Evolutionary conservation across 2,888 invertebrate genomes (phyloP), one percentile per base, ranked within the genome.

Genomic region (Diaperis boleti): DNA sequence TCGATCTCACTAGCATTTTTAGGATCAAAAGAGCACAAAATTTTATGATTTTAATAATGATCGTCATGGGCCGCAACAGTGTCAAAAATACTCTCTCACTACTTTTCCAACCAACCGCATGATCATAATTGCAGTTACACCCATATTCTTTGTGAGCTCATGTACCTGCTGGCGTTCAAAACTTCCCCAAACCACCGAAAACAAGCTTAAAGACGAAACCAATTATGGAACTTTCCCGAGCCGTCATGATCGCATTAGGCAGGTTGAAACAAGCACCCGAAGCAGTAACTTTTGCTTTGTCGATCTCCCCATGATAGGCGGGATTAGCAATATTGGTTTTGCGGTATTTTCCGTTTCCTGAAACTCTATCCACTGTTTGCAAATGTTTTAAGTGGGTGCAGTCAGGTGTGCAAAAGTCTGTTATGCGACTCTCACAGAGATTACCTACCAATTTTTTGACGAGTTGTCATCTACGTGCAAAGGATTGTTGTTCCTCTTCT

Each of bases 321-420:
- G 60, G 61, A 61, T 61, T 61, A 54, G 33, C 60, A 42, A 35
- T 60, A 59, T 59, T 59, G 59, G 61, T 54, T 61, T 55, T 61
- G 26, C 42, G 29, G 54, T 15, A 41, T 49, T 57, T 57, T 39
- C 31, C 35, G 57, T 20, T 57, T 45, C 45, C 45, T 45, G 57
- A 45, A 57, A 57, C 35, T 33, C 10, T 13, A 37, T 49, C 18
- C 18, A 20, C 11, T 50, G 14, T 35, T 50, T 50, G 55, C 33
- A 49, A 49, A 49, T 33, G 26, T 26, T 31, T 59, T 45, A 57
- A 57, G 59, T 49, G 18, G 17, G 49, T 1, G 14, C 47, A 49
- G 29, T 59, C 59, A 49, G 26, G 35, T 59, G 59, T 39, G 29
- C 18, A 13, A 59, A 41, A 59, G 45, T 57, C 47, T 22, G 10